Base-by-base conservation (phyloP, 2,888 invertebrate species). In the Myathropa florea region DNA sequence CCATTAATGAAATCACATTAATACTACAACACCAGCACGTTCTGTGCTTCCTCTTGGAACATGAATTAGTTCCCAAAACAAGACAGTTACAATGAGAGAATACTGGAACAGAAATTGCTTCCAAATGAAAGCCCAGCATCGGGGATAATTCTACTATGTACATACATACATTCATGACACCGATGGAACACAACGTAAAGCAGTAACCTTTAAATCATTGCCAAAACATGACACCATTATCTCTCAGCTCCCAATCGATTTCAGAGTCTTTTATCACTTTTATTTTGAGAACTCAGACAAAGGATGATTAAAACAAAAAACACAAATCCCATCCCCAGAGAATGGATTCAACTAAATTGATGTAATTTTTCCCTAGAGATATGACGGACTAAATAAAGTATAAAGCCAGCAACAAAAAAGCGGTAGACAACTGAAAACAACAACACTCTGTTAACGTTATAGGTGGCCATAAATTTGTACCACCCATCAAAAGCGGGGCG, bases 281-380 rank as follows among this genome's bases (percentile, higher is more conserved):
- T 53, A 9, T n/a, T 55, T 30, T 64, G 36, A 30, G 18, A 39
- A 39, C 39, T 63, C 14, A 2, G 2, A 64, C 18, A 64, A 64
- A 24, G 6, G n/a, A 21, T 12, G 28, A 63, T 63, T 63, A 63
- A 63, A 63, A 30, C 39, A 28, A 67, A 53, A 46, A 57, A 26
- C 12, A 67, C 68, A 63, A 30, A 4, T 28, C 10, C 60, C 46
- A 63, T 64, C 81, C 72, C 73, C 4, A 33, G 77, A 73, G 68
- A 86, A 61, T 82, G 68, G 73, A 64, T 73, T 82, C 70, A 67
- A 71, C 61, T 67, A 82, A 86, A 86, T 86, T 75, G 86, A 75
- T 79, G 86, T 83, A 86, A 83, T 83, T 73, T 78, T 78, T 86
- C 71, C 82, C 78, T n/a, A 59, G 73, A 53, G 72, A 72, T 76